These are phyloP conservation scores for Diuraphis noxia DNA, from an alignment of 1,140 invertebrate species.

Conservation along the genomic window DNA sequence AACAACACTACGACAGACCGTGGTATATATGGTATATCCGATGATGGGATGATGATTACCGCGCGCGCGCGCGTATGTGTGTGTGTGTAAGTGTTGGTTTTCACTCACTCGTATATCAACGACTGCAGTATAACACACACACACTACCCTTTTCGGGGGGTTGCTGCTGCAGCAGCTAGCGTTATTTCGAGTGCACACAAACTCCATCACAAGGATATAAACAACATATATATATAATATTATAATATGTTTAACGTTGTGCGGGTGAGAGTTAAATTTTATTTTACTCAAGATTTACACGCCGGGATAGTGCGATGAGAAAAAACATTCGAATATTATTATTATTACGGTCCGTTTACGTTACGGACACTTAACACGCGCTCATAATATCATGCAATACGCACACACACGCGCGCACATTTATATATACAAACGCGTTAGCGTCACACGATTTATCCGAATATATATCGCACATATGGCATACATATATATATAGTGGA, in stretches of 20 bases:
- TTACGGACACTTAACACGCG: conserved; percentile 9
- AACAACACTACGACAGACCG: conserved; percentile 2
- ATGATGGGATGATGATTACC: conserved; percentile 45
- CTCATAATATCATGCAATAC: neutral
- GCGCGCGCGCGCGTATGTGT: neutral
- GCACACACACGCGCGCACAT: neutral
- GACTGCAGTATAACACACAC: neutral
- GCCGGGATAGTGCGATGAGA: neutral
- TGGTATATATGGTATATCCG: neutral
- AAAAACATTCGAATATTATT: conserved; percentile 32
- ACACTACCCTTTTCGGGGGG: conserved; percentile 20
- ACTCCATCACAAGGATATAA: neutral
- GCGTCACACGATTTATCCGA: neutral
- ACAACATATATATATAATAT: neutral
- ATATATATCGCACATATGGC: neutral
- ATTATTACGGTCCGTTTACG: conserved; percentile 31
- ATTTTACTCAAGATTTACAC: neutral
- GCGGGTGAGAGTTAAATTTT: neutral
- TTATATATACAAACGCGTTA: neutral
- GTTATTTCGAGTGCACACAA: conserved; percentile 9
- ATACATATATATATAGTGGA: neutral
- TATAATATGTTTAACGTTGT: too few species aligned
- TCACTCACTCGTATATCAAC: neutral
- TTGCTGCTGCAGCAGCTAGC: neutral
- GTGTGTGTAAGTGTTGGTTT: neutral